These are phyloP conservation scores for Delphinapterus leucas DNA, from an alignment of 2,113 vertebrate species.

Conservation along the genomic window DNA sequence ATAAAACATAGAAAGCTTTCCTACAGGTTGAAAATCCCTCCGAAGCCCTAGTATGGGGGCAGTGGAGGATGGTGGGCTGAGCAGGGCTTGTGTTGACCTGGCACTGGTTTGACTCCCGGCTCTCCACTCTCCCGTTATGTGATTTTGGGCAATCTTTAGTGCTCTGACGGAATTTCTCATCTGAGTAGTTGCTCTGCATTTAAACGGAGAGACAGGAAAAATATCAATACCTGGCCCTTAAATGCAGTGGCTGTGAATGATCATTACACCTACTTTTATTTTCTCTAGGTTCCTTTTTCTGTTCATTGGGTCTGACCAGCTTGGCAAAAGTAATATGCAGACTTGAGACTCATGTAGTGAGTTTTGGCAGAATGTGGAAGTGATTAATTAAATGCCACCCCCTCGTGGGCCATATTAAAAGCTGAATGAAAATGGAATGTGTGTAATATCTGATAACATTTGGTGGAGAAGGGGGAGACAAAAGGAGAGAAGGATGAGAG, in stretches of 20 bases:
- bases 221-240: background rate
- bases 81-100: background rate
- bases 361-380: constrained; percentile 44
- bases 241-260: background rate
- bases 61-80: background rate
- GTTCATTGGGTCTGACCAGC: background rate
- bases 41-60: background rate
- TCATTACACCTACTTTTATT: background rate
- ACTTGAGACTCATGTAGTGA: constrained; percentile 4
- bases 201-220: background rate
- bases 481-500: background rate
- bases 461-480: background rate
- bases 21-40: background rate
- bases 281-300: background rate
- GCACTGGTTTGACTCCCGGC: fast-evolving
- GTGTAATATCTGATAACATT: constrained; percentile 4
- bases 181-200: background rate
- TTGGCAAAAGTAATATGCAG: constrained; percentile 40
- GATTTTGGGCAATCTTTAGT: background rate
- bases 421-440: constrained; percentile 34
- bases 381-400: constrained; percentile 19
- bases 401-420: background rate
- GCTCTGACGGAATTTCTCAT: background rate
- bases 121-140: background rate
- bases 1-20: background rate